Conservation (phyloP, 2,797 vertebrate species). For the Adrianichthys oophorus region DNA sequence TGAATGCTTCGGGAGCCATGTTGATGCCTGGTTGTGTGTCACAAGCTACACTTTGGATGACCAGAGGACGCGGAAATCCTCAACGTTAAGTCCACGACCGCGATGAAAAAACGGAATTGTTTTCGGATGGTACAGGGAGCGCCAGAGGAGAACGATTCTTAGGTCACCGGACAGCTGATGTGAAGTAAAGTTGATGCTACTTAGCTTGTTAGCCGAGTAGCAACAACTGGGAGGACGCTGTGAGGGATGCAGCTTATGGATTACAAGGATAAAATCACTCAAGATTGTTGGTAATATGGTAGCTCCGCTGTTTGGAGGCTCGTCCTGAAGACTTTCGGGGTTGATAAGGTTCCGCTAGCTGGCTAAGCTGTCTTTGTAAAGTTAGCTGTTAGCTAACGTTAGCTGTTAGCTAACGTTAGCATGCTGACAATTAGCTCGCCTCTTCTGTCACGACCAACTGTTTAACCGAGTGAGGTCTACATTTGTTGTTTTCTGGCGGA, state of each 20-base stretch:
- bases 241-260: conserved; percentile 63
- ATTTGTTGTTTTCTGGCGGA: conserved; percentile 32
- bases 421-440: conserved; percentile 55
- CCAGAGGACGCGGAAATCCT: conserved; percentile 48
- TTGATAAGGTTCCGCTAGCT: conserved; percentile 28
- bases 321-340: not conserved
- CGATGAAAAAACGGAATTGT: conserved; percentile 63
- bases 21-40: conserved; percentile 66
- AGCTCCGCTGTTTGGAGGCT: no score
- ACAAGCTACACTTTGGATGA: conserved; percentile 54
- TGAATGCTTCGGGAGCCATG: conserved; percentile 72
- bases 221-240: conserved; percentile 70
- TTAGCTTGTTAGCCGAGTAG: conserved; percentile 62
- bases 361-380: conserved; percentile 26
- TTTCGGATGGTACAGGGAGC: conserved; percentile 38
- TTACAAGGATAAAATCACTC: conserved; percentile 32
- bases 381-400: conserved; percentile 58
- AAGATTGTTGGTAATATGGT: conserved; percentile 14
- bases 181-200: conserved; percentile 68
- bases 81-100: conserved; percentile 51
- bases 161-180: conserved; percentile 48
- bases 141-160: conserved; percentile 36
- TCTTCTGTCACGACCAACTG: conserved; percentile 59
- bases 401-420: conserved; percentile 68
- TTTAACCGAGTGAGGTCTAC: conserved; percentile 43